These are phyloP conservation scores for Heliothis virescens DNA, from an alignment of 1,140 invertebrate genomes.

Conservation along the genomic window DNA sequence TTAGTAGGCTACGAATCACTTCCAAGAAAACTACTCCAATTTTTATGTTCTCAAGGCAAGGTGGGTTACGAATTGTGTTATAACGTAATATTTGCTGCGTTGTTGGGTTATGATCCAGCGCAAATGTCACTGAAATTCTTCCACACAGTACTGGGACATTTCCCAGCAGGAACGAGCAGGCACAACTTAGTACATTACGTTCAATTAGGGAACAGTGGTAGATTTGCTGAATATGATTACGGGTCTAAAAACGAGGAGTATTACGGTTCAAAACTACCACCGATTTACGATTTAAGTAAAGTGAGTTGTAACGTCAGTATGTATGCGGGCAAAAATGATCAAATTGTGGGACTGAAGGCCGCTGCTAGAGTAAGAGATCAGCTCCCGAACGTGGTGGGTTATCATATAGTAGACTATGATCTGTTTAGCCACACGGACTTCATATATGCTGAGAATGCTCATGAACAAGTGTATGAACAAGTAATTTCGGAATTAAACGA, in stretches of 20 bases:
- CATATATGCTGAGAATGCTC: constrained; percentile 48
- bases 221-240: constrained; percentile 13
- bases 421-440: constrained; percentile 61
- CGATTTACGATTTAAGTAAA: constrained; percentile 8
- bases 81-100: background rate
- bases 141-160: background rate
- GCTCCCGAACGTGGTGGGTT: constrained; percentile 80
- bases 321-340: constrained; percentile 83
- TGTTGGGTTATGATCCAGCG: constrained; percentile 68
- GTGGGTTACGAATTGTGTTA: too few species aligned
- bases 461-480: constrained; percentile 32
- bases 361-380: constrained; percentile 79
- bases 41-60: too few species aligned
- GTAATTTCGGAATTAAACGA: background rate
- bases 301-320: background rate
- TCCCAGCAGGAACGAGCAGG: background rate
- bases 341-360: constrained; percentile 85
- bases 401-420: constrained; percentile 43
- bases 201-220: background rate
- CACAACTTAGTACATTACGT: constrained; percentile 13
- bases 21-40: too few species aligned
- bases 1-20: too few species aligned
- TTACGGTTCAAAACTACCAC: background rate
- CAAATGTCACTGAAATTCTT: background rate
- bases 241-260: background rate